Conservation (phyloP, 2,113 vertebrate genomes). For the Tragelaphus scriptus region DNA sequence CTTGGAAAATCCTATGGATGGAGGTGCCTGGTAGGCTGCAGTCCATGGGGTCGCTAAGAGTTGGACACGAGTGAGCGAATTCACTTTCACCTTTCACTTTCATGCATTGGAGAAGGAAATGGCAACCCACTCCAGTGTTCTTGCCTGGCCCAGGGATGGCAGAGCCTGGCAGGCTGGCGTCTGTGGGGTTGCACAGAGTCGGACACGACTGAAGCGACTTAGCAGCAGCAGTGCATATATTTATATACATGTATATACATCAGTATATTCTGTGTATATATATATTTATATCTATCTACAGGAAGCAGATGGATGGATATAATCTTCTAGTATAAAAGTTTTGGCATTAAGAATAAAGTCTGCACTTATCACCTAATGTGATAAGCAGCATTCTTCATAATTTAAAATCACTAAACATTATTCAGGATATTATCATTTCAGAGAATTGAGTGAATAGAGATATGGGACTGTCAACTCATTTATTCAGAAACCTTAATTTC, state of each 20-base stretch:
- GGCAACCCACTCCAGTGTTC: no score
- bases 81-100: no score
- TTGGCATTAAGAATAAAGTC: neutral
- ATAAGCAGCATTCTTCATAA: neutral
- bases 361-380: neutral
- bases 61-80: no score
- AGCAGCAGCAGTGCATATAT: neutral
- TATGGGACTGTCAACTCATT: neutral
- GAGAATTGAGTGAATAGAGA: neutral
- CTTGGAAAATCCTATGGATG: no score
- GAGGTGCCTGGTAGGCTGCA: no score
- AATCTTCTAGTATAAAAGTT: neutral
- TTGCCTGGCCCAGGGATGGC: no score
- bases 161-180: no score
- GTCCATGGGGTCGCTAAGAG: no score
- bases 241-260: neutral
- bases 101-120: no score
- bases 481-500: conserved; percentile 15
- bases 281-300: neutral
- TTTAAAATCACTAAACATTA: neutral
- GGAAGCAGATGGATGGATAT: neutral
- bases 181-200: no score
- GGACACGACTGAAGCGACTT: no score
- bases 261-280: neutral
- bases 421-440: neutral